Conservation (phyloP, 2,113 vertebrate genomes). For the Malaclemys terrapin region DNA sequence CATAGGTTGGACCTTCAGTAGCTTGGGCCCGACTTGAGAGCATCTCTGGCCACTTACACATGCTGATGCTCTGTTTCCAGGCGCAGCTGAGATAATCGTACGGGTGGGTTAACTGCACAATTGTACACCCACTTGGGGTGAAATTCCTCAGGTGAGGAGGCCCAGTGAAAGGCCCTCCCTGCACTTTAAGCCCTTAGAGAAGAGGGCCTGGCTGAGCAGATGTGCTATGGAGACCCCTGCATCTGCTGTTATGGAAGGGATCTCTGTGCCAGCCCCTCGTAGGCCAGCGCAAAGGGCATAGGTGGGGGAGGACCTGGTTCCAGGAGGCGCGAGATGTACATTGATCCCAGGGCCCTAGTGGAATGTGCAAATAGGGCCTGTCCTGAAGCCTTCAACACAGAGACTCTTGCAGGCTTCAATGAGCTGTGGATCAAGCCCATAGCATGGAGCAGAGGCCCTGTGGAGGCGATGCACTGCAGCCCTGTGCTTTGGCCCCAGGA, state of each 20-base stretch:
- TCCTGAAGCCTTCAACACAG: not conserved
- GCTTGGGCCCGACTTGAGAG: too few relatives aligned
- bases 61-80: too few relatives aligned
- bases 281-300: too few relatives aligned
- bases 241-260: not conserved
- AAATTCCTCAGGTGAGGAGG: not conserved
- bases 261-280: too few relatives aligned
- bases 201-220: not conserved
- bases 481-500: not conserved
- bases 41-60: too few relatives aligned
- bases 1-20: too few relatives aligned
- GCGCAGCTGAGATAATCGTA: not conserved
- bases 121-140: not conserved
- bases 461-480: not conserved
- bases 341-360: too few relatives aligned
- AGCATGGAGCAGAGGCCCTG: not conserved
- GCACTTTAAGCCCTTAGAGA: not conserved
- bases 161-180: not conserved
- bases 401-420: not conserved
- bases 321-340: not conserved
- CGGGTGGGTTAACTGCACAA: not conserved
- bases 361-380: not conserved
- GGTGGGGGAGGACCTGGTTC: too few relatives aligned
- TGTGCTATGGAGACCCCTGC: not conserved
- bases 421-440: fast-evolving